Percentiles rank a stretch among this genome's conserved stretches.
phyloP scores from a whole-genome alignment of 1,140 invertebrate species.

The Protaetia brevitarsis region DNA sequence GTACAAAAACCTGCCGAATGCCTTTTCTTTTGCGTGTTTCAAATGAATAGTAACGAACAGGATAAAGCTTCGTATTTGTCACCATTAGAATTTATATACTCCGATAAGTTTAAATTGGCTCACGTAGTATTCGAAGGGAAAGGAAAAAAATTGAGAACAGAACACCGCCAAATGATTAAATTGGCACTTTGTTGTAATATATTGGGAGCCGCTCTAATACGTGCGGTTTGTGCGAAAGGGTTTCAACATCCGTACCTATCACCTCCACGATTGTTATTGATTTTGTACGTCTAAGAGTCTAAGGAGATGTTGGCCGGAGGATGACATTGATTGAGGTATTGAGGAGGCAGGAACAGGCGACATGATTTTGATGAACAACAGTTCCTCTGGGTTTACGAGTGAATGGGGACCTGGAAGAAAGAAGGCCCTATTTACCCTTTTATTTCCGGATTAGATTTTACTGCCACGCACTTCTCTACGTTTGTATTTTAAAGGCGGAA shows the following conservation, averaged over 20 bases:
- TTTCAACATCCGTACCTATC: slow-evolving; percentile 3
- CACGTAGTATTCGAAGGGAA: background rate
- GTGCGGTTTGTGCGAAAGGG: slow-evolving; percentile 2
- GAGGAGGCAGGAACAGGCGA: background rate
- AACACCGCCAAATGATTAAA: background rate
- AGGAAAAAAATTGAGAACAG: background rate
- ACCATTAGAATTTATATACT: background rate
- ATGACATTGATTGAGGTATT: slow-evolving; percentile 22
- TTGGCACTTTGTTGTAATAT: slow-evolving; percentile 15
- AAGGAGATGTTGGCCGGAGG: slow-evolving; percentile 1
- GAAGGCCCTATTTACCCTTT: background rate
- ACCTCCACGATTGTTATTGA: slow-evolving; percentile 19
- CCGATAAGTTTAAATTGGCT: background rate
- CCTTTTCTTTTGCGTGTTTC: too few relatives aligned
- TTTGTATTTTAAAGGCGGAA: too few relatives aligned
- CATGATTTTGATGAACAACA: slow-evolving; percentile 19
- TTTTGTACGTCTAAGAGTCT: slow-evolving; percentile 1
- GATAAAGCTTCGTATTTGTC: background rate
- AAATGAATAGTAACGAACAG: too few relatives aligned
- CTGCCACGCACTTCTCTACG: too few relatives aligned
- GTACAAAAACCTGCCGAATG: too few relatives aligned
- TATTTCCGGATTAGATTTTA: too few relatives aligned
- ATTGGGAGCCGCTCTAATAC: slow-evolving; percentile 13
- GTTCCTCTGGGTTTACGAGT: too few relatives aligned
- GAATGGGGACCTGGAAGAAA: too few relatives aligned